phyloP scores from a whole-genome alignment of 2,113 vertebrate genomes.

The Romanogobio albipinnatus region DNA sequence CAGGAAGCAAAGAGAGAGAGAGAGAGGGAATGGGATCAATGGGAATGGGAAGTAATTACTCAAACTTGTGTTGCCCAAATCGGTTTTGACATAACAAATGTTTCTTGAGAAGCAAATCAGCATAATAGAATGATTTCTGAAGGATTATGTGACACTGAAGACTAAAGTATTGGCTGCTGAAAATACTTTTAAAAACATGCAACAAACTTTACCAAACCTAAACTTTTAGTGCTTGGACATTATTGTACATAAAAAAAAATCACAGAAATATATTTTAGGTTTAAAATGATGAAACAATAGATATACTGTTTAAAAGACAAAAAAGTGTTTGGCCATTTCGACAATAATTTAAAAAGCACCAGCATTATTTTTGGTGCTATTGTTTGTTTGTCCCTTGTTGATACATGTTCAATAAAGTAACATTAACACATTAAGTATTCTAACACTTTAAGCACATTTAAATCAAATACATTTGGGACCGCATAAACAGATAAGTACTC shows the following conservation, averaged over 20 bases:
- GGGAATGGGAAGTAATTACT: no score
- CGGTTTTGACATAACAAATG: no score
- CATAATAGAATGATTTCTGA: neutral
- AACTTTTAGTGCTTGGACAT: neutral
- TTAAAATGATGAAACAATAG: neutral
- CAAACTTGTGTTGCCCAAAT: no score
- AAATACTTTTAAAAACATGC: no score
- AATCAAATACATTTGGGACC: neutral
- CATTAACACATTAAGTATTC: neutral
- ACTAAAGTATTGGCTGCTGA: no score
- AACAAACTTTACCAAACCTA: no score
- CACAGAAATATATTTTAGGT: neutral
- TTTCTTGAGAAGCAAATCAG: neutral
- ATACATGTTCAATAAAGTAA: neutral
- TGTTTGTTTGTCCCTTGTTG: neutral
- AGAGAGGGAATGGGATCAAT: no score
- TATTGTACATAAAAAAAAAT: neutral
- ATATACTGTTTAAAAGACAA: neutral
- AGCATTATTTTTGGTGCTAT: neutral
- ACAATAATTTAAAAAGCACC: neutral
- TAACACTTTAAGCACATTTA: neutral
- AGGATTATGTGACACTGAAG: neutral
- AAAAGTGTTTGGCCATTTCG: neutral
- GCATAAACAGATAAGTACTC: neutral
- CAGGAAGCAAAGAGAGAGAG: no score